Conservation (phyloP, 2,113 vertebrate genomes). For the Rhinichthys klamathensis region DNA sequence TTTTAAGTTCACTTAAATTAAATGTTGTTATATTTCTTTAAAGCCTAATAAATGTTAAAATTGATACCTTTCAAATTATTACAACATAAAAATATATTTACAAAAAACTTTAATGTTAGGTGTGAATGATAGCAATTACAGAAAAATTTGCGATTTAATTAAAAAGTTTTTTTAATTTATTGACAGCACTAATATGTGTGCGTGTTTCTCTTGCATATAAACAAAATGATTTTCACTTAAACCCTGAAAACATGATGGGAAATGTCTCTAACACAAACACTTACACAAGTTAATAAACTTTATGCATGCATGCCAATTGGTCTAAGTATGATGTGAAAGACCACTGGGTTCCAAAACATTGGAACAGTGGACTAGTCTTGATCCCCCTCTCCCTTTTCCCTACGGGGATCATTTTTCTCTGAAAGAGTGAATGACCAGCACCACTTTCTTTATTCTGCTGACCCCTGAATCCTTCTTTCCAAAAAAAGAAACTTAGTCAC, state of each 20-base stretch:
- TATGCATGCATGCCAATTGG: neutral
- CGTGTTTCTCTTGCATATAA: neutral
- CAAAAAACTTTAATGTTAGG: too few species aligned
- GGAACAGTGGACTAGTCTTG: conserved; percentile 13
- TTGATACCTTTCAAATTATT: too few species aligned
- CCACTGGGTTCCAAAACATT: neutral
- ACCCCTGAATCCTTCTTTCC: conserved; percentile 40
- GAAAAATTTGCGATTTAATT: too few species aligned
- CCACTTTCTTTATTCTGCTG: conserved; percentile 45
- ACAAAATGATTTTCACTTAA: neutral
- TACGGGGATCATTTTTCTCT: conserved; percentile 14
- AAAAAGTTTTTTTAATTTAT: too few species aligned
- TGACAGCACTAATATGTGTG: too few species aligned
- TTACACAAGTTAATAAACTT: neutral
- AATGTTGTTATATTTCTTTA: too few species aligned
- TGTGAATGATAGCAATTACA: too few species aligned
- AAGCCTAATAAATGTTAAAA: too few species aligned
- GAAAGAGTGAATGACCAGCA: conserved; percentile 51
- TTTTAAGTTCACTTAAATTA: too few species aligned
- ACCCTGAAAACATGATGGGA: neutral
- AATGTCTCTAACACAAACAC: neutral
- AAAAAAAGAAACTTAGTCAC: conserved; percentile 46
- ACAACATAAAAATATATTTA: too few species aligned
- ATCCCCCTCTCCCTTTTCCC: neutral
- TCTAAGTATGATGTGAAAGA: neutral